Evolutionary conservation across 1,140 invertebrate species (phyloP), one percentile per base, ranked within the genome.

Genomic region (Heliconius hermathena): DNA sequence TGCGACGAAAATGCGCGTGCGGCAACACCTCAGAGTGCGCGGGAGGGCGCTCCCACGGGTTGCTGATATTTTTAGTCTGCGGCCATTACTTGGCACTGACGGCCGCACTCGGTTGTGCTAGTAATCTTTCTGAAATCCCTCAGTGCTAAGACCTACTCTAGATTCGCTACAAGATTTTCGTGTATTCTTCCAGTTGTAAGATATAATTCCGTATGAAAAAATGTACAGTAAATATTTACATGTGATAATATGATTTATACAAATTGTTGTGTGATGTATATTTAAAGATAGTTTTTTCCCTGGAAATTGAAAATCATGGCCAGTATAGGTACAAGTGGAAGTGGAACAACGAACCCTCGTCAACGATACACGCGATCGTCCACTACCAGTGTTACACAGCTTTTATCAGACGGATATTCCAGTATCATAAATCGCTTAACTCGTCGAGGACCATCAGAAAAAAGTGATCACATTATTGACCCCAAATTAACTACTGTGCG

Each of bases 381-480:
- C 41, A 97, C 97, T 20, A 95, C 96, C 13, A 98, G 97, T 93
- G 97, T 98, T 76, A 97, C 97, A 71, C 97, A 98, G 91, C 94
- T 98, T 81, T 94, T 98, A 78, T 97, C 96, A 73, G 97, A 98
- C 87, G 97, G 97, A 79, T 98, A 97, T 93, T 97, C 97, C 81
- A 98, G 96, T 92, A 95, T 98, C 38, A 95, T 98, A 76, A 97
- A 98, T 84, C 95, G 97, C 71, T 93, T 98, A 82, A 97, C 97
- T 0, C 96, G 97, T 49, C 95, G 97, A 46, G 97, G 97, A 46
- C 97, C 97, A 16, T 97, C 96, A 54, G 95, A 96, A 90, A 95
- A 95, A 84, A 88, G 87, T 73, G 93, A 93, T 75, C 79, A 84
- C 38, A 79, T 87, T 54, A 77, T 84, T 29, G 89, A 91, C 77